Percentiles rank a stretch among this genome's conserved stretches.
Evolutionary conservation across 2,888 invertebrate genomes (phyloP).

Genomic region (Neoaliturus tenellus): DNA sequence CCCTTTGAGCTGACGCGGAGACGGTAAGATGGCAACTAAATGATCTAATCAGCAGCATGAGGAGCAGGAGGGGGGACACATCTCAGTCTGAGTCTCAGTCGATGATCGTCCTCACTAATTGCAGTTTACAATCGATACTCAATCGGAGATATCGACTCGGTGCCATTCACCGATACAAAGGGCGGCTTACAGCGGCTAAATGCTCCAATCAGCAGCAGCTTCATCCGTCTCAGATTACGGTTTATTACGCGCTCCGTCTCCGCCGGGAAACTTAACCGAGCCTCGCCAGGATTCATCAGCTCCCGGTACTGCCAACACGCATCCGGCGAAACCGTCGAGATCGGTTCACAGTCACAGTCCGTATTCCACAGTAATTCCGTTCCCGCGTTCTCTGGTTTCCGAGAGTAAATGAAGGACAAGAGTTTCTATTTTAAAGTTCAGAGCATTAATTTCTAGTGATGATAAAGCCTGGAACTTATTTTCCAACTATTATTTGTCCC

Average conservation of each 20-base stretch:
- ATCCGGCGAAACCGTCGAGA: no score
- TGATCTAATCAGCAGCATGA: not conserved
- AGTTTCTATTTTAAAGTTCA: no score
- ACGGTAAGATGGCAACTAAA: not conserved
- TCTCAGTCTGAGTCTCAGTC: not conserved
- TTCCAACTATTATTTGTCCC: no score
- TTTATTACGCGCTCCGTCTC: constrained; percentile 11
- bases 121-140: constrained; percentile 27
- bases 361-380: no score
- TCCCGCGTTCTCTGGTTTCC: no score
- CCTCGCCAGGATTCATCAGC: not conserved
- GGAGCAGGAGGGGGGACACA: no score
- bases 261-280: not conserved
- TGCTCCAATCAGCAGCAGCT: constrained; percentile 17
- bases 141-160: constrained; percentile 37
- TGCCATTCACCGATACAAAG: constrained; percentile 28
- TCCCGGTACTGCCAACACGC: not conserved
- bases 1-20: no score
- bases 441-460: no score
- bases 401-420: no score
- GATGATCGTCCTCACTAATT: constrained; percentile 32
- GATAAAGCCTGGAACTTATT: no score
- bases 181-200: constrained; percentile 28
- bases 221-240: constrained; percentile 16
- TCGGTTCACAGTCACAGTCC: no score